These are phyloP conservation scores for Cisticola juncidis DNA, from an alignment of 2,113 vertebrate genomes.

Conservation along the genomic window DNA sequence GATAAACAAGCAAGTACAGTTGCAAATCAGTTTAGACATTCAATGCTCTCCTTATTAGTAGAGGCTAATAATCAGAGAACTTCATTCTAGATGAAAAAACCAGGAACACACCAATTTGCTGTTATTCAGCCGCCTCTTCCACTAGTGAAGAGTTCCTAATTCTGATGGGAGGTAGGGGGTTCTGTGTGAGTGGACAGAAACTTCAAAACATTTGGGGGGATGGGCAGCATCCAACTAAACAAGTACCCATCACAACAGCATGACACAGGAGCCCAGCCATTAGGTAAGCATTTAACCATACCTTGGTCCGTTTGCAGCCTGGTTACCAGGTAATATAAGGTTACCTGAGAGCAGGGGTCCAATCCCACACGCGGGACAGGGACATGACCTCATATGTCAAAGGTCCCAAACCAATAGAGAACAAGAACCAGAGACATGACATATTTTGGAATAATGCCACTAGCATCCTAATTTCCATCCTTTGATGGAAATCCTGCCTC, in stretches of 20 bases:
- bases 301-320: background rate
- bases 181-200: background rate
- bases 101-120: background rate
- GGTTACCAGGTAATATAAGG: background rate
- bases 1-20: background rate
- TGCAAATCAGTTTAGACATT: background rate
- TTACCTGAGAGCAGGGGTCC: background rate
- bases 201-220: accelerated
- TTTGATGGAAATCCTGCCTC: background rate
- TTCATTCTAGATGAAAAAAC: background rate
- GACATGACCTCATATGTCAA: background rate
- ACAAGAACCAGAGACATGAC: background rate
- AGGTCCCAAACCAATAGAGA: background rate
- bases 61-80: background rate
- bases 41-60: background rate
- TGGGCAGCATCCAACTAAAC: background rate
- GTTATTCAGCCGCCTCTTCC: background rate
- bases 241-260: background rate
- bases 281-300: background rate
- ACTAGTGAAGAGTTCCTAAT: background rate
- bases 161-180: accelerated
- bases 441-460: background rate
- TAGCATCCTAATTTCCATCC: background rate
- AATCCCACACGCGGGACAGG: background rate
- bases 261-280: background rate